These are phyloP conservation scores for Phorcus lineatus DNA, from an alignment of 2,888 invertebrate genomes.

Conservation along the genomic window DNA sequence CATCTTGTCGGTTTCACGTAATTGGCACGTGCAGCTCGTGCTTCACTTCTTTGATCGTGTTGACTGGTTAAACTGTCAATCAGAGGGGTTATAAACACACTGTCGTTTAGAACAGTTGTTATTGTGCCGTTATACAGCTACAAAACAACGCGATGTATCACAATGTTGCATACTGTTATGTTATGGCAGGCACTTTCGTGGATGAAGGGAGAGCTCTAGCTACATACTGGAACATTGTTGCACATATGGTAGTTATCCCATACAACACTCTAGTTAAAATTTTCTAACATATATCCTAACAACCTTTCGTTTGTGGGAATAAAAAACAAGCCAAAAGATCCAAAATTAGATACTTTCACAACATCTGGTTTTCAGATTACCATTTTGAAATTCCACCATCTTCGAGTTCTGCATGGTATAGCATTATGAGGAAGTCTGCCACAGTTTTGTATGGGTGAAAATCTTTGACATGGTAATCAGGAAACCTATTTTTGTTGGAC, in stretches of 20 bases:
- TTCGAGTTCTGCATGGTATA: too few species aligned
- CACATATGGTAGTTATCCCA: too few species aligned
- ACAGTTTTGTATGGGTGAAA: too few species aligned
- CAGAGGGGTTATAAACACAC: not conserved
- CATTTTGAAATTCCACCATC: not conserved
- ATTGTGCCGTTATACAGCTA: not conserved
- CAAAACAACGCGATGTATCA: not conserved
- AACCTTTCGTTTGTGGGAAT: too few species aligned
- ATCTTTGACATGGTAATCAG: too few species aligned
- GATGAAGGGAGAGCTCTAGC: too few species aligned
- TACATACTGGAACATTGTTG: too few species aligned
- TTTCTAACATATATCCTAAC: too few species aligned
- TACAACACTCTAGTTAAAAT: too few species aligned
- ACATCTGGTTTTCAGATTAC: conserved; percentile 4
- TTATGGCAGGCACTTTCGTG: not conserved
- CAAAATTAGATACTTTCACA: not conserved
- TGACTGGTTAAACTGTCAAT: not conserved
- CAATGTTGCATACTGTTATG: not conserved
- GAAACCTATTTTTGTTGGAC: too few species aligned
- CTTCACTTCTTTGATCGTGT: not conserved
- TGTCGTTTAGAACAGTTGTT: not conserved
- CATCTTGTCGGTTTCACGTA: conserved; percentile 4
- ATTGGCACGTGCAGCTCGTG: not conserved
- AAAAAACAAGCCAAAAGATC: too few species aligned
- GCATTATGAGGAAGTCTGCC: too few species aligned